Percentiles rank a stretch among this genome's conserved stretches.
These are phyloP conservation scores for Andrena cerasifolii DNA, from an alignment of 1,140 invertebrate species.

Conservation along the genomic window DNA sequence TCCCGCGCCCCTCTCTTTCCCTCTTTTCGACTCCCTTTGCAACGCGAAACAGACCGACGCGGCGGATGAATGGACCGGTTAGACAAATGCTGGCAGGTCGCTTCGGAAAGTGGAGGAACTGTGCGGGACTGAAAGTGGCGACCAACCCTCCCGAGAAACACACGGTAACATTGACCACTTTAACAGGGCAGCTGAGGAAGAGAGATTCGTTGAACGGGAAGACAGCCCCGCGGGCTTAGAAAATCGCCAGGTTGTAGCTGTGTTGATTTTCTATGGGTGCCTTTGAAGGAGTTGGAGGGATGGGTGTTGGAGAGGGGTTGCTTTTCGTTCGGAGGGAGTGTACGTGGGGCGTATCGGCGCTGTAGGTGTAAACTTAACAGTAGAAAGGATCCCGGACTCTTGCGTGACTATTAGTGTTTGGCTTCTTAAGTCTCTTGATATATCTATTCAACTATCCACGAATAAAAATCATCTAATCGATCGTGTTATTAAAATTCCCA, in stretches of 20 bases:
- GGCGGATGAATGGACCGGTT: slow-evolving; percentile 61
- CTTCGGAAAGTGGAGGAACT: slow-evolving; percentile 48
- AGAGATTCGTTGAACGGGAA: neutral
- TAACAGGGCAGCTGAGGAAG: neutral
- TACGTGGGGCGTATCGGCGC: too few species aligned
- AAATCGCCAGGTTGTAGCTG: neutral
- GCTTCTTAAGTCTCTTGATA: too few species aligned
- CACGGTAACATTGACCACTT: neutral
- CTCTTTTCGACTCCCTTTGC: slow-evolving; percentile 8
- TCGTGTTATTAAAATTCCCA: slow-evolving; percentile 28
- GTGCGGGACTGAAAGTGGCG: slow-evolving; percentile 23
- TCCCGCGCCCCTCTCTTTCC: neutral
- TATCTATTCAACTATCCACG: too few species aligned
- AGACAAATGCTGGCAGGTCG: slow-evolving; percentile 50
- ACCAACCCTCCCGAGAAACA: slow-evolving; percentile 17
- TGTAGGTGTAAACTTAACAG: too few species aligned
- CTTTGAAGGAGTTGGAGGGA: too few species aligned
- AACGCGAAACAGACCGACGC: slow-evolving; percentile 32
- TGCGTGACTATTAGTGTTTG: too few species aligned
- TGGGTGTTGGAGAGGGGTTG: too few species aligned
- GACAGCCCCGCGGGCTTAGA: neutral
- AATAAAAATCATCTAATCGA: slow-evolving; percentile 10
- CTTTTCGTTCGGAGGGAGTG: too few species aligned
- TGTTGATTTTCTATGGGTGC: too few species aligned
- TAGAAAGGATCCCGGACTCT: too few species aligned